Conservation (phyloP, 2,888 invertebrate species). For the Lepidochitona cinerea region DNA sequence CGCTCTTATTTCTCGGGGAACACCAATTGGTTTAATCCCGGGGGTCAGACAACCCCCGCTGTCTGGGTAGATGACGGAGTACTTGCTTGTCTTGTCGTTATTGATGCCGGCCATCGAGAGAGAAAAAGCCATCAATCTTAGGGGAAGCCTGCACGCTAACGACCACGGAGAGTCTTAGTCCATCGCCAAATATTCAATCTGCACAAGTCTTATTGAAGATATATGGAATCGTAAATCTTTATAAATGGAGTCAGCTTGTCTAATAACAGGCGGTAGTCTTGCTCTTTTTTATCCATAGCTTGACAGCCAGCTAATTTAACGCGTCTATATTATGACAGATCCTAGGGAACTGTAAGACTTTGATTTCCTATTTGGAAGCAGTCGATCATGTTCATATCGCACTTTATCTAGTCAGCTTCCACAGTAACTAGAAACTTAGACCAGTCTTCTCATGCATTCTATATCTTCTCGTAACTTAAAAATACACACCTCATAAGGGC, state of each 20-base stretch:
- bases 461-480: too few relatives aligned
- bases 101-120: too few relatives aligned
- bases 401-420: too few relatives aligned
- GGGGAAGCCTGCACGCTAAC: neutral
- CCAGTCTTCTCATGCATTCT: too few relatives aligned
- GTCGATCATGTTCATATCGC: neutral
- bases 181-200: neutral
- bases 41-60: neutral
- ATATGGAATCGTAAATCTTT: constrained; percentile 4
- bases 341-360: neutral
- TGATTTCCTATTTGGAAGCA: constrained; percentile 1
- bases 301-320: neutral
- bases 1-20: neutral
- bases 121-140: too few relatives aligned
- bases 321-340: constrained; percentile 3
- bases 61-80: too few relatives aligned
- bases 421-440: too few relatives aligned
- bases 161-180: neutral
- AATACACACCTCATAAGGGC: too few relatives aligned
- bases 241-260: constrained; percentile 6
- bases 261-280: neutral
- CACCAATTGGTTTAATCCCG: neutral
- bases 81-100: too few relatives aligned
- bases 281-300: neutral
- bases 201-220: neutral